These are phyloP conservation scores for Amia ocellicauda DNA, from an alignment of 2,113 vertebrate genomes.

Conservation along the genomic window DNA sequence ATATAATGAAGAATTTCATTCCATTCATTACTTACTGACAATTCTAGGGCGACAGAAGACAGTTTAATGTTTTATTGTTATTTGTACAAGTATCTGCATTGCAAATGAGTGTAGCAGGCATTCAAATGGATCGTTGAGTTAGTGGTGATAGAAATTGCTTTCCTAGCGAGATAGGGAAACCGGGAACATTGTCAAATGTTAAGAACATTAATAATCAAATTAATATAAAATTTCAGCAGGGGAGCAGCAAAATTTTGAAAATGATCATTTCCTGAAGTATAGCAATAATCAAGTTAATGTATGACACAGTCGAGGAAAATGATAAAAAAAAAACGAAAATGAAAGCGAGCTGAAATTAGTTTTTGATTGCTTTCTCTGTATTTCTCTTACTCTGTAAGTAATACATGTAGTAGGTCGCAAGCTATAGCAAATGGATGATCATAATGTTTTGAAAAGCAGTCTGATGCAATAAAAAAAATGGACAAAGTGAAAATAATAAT, in stretches of 20 bases:
- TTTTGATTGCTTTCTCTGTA: constrained; percentile 6
- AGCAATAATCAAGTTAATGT: constrained; percentile 10
- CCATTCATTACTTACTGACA: not conserved
- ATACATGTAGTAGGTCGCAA: not conserved
- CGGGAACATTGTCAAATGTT: not conserved
- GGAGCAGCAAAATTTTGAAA: not conserved
- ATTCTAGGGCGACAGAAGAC: not conserved
- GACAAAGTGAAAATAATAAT: too few species aligned
- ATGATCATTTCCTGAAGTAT: not conserved
- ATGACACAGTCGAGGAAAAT: constrained; percentile 2
- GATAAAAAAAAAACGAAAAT: not conserved
- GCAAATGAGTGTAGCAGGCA: not conserved
- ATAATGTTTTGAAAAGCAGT: not conserved
- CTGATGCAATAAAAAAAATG: not conserved
- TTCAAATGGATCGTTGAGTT: constrained; percentile 4
- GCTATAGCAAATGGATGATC: not conserved
- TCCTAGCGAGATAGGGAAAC: not conserved
- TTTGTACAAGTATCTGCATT: constrained; percentile 5
- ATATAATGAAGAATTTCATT: not conserved
- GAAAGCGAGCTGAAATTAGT: not conserved
- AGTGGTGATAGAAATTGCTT: not conserved
- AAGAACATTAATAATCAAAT: not conserved
- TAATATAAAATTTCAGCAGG: constrained; percentile 9
- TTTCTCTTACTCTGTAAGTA: not conserved
- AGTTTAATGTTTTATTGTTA: constrained; percentile 5